Base-by-base conservation (phyloP, 2,113 vertebrate genomes). In the Pomatostomus ruficeps region DNA sequence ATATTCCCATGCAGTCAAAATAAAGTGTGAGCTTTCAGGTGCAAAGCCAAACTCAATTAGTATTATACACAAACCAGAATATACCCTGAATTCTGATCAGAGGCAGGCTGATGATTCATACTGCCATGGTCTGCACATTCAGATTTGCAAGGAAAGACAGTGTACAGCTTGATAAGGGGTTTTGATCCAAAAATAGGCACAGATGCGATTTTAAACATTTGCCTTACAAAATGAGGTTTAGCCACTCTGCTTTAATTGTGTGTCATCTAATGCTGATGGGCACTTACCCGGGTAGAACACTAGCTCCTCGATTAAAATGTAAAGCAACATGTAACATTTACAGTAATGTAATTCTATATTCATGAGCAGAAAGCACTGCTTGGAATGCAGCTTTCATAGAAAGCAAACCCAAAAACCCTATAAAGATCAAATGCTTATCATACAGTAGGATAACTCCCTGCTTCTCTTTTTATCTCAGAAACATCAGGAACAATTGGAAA, bases 181-280 rank as follows among this genome's bases (percentile, higher is more conserved):
- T 96, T 95, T 94, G 88, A 93, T 91, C 94, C 79, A 96, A 93
- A 97, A 96, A 96, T 95, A 96, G 93, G 45, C 70, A 91, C 48
- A 57, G 48, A 88, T 14, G 65, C 0, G 4, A 88, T 93, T 96
- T 93, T 74, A 95, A 96, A 95, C 89, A 71, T 95, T 95, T 91
- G 95, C 91, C 96, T 97, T 96, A 92, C 94, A 91, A 96, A 96
- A 80, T 87, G 61, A 94, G 90, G 52, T 83, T 96, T 93, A 97
- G 95, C 89, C 91, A 97, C 87, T 94, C 90, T 85, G 70, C 93
- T 94, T 97, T 97, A 96, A 97, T 95, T 97, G 94, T 90, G 90
- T 93, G 77, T 78, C 96, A 84, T 80, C 88, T 95, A 95, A 95
- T 88, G 72, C 85, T 89, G 89, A 95, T 71, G 85, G 89, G 79